Percentiles rank a stretch among this genome's conserved stretches.
Evolutionary conservation across 2,888 invertebrate genomes (phyloP).

Genomic region (Euplexia lucipara): DNA sequence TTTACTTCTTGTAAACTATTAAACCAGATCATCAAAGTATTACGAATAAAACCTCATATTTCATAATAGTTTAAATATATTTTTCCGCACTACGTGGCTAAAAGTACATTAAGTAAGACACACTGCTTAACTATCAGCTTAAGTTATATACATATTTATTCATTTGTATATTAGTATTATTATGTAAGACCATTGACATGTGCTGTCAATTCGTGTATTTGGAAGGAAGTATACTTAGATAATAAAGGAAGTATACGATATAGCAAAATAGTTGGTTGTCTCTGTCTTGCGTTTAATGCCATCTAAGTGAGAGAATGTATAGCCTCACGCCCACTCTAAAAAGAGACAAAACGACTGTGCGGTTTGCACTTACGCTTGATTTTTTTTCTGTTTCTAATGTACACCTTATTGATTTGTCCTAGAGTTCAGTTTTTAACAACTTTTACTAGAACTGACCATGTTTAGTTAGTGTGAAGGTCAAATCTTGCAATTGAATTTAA

Average conservation of each 20-base stretch:
- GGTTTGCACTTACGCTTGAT: neutral
- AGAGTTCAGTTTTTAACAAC: neutral
- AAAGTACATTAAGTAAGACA: slow-evolving; percentile 28
- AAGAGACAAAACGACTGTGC: no score
- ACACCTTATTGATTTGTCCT: neutral
- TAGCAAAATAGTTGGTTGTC: neutral
- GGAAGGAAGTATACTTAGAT: no score
- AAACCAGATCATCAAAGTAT: slow-evolving; percentile 29
- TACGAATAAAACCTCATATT: slow-evolving; percentile 55
- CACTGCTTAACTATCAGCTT: slow-evolving; percentile 16
- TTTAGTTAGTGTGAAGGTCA: no score
- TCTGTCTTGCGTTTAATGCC: neutral
- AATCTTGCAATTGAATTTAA: no score
- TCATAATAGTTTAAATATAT: slow-evolving; percentile 36
- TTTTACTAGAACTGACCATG: no score
- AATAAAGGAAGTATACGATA: no score
- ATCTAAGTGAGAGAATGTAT: neutral
- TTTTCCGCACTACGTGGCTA: slow-evolving; percentile 20
- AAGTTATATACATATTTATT: slow-evolving; percentile 9
- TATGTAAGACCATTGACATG: slow-evolving; percentile 19
- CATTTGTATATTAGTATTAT: slow-evolving; percentile 20
- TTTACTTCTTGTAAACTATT: neutral
- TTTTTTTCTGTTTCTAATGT: neutral
- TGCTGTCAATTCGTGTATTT: slow-evolving; percentile 31
- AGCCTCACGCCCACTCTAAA: no score